A percentile compares a stretch with the other conserved stretches of the same genome.
Evolutionary conservation across 2,113 vertebrate species (phyloP).

Genomic region (Greenwoodochromis staneri): DNA sequence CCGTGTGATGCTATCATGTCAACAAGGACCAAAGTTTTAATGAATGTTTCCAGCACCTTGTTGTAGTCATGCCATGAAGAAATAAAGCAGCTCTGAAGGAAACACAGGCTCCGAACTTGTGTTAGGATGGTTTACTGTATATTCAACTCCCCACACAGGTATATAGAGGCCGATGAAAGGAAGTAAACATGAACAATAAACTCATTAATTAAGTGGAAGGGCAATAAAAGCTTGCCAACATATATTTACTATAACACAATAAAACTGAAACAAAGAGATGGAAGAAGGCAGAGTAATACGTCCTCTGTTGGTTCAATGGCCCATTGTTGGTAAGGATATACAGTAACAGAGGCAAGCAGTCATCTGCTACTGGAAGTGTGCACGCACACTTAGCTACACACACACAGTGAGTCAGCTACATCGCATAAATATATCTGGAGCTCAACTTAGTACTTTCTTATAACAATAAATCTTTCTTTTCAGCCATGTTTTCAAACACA

Average conservation of each 20-base stretch:
- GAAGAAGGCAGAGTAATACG: not conserved
- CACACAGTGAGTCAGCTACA: not conserved
- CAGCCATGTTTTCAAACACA: not conserved
- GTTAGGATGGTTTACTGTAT: accelerated
- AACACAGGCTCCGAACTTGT: not conserved
- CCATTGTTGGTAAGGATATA: not conserved
- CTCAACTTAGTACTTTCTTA: not conserved
- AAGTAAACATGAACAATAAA: not conserved
- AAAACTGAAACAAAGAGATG: not conserved
- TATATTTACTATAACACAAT: not conserved
- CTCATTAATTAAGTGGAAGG: not conserved
- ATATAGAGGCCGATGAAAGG: not conserved
- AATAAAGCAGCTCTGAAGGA: not conserved
- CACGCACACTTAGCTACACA: no score
- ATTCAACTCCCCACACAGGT: not conserved
- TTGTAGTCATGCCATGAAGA: not conserved
- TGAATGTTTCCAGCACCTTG: not conserved
- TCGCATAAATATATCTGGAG: not conserved
- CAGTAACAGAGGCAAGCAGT: not conserved
- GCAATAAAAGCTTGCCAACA: not conserved
- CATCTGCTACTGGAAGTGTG: not conserved
- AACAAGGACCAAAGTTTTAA: not conserved
- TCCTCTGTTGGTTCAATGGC: not conserved
- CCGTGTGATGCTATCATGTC: not conserved
- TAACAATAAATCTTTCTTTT: not conserved